A percentile compares a stretch with the other conserved stretches of the same genome.
phyloP scores from a whole-genome alignment of 2,888 invertebrate species.

The Calephelis perditalis region DNA sequence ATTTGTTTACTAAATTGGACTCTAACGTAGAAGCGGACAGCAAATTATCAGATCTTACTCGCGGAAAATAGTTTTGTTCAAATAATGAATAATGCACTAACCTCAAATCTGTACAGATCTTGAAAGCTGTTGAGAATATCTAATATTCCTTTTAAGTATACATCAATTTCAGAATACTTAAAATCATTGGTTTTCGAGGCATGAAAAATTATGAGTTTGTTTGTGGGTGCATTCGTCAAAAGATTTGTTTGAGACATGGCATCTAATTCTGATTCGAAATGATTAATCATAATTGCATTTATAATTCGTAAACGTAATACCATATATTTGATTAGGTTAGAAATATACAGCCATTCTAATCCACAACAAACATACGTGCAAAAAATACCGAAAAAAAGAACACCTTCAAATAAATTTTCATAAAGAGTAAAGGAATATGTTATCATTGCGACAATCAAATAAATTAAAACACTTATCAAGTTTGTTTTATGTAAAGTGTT shows the following conservation, averaged over 20 bases:
- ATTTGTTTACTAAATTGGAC: too few species aligned
- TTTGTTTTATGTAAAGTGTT: constrained; percentile 32
- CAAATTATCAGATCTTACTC: too few species aligned
- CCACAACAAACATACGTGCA: constrained; percentile 37
- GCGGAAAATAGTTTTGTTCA: not conserved
- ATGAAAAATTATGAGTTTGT: constrained; percentile 34
- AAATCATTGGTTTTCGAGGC: constrained; percentile 42
- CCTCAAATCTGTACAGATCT: constrained; percentile 34
- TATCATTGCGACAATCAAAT: not conserved
- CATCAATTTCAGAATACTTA: constrained; percentile 29
- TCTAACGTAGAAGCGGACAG: too few species aligned
- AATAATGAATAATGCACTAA: constrained; percentile 16
- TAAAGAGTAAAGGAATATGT: not conserved
- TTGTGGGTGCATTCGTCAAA: constrained; percentile 26
- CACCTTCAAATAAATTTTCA: not conserved
- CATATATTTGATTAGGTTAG: constrained; percentile 44
- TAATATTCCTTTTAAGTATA: constrained; percentile 36
- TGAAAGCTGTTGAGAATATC: constrained; percentile 33
- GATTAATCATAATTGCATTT: constrained; percentile 46
- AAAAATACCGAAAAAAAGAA: constrained; percentile 17
- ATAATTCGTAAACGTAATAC: constrained; percentile 41
- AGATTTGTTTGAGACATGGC: constrained; percentile 16
- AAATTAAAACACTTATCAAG: constrained; percentile 27
- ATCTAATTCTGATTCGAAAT: constrained; percentile 32
- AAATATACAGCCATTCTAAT: constrained; percentile 42